Evolutionary conservation across 2,797 vertebrate genomes (phyloP).

Genomic region (Artibeus lituratus): DNA sequence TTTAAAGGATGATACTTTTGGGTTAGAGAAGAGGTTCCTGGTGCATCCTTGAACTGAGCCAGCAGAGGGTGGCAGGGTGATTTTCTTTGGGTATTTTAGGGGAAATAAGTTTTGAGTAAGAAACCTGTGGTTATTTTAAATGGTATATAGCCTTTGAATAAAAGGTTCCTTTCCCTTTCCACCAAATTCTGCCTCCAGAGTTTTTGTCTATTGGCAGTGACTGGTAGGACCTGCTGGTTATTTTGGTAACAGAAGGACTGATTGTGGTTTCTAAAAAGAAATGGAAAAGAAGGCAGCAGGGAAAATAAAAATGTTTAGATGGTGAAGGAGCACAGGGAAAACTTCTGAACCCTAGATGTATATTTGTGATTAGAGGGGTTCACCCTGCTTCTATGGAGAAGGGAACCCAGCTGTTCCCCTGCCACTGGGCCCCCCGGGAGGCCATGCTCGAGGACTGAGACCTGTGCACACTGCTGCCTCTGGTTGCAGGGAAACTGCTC

Average conservation of each 20-base stretch:
- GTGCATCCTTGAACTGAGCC: neutral
- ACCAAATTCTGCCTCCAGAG: neutral
- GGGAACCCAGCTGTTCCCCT: too few species aligned
- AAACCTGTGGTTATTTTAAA: neutral
- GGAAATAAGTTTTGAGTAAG: neutral
- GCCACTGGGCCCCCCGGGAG: neutral
- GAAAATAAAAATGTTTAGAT: neutral
- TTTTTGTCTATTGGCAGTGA: neutral
- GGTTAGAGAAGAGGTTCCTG: neutral
- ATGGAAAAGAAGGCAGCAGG: neutral
- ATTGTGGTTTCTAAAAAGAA: conserved; percentile 5
- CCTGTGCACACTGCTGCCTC: too few species aligned
- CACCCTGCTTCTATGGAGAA: neutral
- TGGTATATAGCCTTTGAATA: neutral
- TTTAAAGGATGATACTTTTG: neutral
- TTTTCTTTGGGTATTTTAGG: neutral
- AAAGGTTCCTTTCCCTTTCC: neutral
- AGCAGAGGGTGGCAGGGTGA: neutral
- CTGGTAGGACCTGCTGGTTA: neutral
- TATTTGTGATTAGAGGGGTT: neutral
- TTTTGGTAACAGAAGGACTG: neutral
- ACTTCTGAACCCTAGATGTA: neutral
- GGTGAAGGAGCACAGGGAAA: neutral
- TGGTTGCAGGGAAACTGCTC: neutral
- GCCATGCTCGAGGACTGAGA: neutral